These are phyloP conservation scores for Paratilapia polleni DNA, from an alignment of 2,113 vertebrate species.

Conservation along the genomic window DNA sequence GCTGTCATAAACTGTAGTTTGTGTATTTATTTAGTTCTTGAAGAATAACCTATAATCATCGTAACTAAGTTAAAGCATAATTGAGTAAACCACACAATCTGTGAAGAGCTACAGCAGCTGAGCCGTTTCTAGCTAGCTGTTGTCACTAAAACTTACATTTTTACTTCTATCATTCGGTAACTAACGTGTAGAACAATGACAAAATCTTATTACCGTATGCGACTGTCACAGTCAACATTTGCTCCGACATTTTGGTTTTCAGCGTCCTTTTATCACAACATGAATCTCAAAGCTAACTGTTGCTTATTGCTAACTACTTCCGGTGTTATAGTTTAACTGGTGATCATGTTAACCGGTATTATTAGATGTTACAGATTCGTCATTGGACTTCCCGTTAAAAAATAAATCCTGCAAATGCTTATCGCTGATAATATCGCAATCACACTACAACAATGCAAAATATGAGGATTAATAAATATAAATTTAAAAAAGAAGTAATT, in stretches of 20 bases:
- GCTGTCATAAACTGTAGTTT: not conserved
- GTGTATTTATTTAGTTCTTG: not conserved
- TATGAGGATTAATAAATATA: no score
- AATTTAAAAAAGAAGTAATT: no score
- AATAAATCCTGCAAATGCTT: not conserved
- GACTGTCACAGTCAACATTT: conserved; percentile 79
- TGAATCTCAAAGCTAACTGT: conserved; percentile 30
- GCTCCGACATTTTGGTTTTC: conserved; percentile 73
- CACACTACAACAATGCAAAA: no score
- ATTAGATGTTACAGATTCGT: not conserved
- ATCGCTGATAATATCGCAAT: no score
- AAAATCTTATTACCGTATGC: conserved; percentile 75
- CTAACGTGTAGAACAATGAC: not conserved
- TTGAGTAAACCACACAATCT: not conserved
- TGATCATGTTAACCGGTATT: not conserved
- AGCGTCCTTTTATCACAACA: conserved; percentile 11
- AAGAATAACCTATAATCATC: not conserved
- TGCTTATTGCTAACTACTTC: conserved; percentile 48
- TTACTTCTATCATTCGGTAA: not conserved
- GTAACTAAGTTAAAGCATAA: not conserved
- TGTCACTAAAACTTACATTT: not conserved
- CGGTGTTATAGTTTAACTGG: conserved; percentile 30
- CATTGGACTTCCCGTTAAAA: not conserved
- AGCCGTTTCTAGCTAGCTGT: not conserved
- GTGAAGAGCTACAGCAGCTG: conserved; percentile 19